Percentiles rank a stretch among this genome's conserved stretches.
These are phyloP conservation scores for Leptothorax acervorum DNA, from an alignment of 2,888 invertebrate species.

Conservation along the genomic window DNA sequence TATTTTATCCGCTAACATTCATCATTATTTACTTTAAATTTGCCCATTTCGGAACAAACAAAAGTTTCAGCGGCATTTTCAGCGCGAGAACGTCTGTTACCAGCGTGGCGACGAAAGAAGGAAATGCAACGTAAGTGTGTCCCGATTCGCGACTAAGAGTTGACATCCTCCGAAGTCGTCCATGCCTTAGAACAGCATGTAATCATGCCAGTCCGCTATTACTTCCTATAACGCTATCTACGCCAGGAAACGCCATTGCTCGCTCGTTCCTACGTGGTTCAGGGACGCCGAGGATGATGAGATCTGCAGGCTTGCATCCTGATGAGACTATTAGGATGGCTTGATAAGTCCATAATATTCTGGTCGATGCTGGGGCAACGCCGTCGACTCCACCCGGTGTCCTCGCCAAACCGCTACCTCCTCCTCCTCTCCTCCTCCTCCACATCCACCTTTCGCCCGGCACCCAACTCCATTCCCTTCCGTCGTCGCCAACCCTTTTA, in stretches of 20 bases:
- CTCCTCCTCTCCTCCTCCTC: constrained; percentile 59
- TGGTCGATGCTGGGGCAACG: constrained; percentile 79
- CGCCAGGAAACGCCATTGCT: constrained; percentile 78
- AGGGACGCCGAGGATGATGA: constrained; percentile 82
- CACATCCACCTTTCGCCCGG: constrained; percentile 30
- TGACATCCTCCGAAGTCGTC: constrained; percentile 69
- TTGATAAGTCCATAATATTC: constrained; percentile 85
- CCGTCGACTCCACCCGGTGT: constrained; percentile 81
- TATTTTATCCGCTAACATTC: neutral
- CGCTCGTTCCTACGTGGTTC: constrained; percentile 78
- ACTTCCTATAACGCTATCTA: constrained; percentile 80
- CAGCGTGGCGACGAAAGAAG: constrained; percentile 37
- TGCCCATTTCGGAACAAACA: neutral
- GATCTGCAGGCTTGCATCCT: constrained; percentile 85
- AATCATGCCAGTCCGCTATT: constrained; percentile 79
- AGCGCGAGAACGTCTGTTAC: neutral
- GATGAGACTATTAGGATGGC: constrained; percentile 85
- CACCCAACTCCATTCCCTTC: constrained; percentile 37
- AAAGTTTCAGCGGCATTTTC: neutral
- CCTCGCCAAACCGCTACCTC: constrained; percentile 72
- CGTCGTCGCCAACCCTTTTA: constrained; percentile 60
- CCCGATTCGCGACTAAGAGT: constrained; percentile 37
- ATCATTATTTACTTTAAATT: neutral
- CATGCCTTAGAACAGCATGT: constrained; percentile 75
- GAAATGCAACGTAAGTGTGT: constrained; percentile 39